Base-by-base conservation (phyloP, 2,797 vertebrate species). In the Scomberomorus guttatus region DNA sequence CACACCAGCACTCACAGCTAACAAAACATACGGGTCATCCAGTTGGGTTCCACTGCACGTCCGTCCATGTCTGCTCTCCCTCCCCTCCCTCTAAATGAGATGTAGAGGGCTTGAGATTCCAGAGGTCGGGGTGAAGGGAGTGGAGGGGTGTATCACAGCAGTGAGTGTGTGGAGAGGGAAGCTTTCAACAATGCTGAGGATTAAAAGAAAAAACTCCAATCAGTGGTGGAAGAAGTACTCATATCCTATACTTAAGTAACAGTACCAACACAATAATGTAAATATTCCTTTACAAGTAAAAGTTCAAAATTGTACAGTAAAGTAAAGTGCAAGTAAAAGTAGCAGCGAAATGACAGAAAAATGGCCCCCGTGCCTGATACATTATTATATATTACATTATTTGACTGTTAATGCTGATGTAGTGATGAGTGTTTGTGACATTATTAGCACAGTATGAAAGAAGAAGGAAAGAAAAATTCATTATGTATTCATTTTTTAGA, bases 1-100 rank as follows among this genome's bases (percentile, higher is more conserved):
- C 87, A 84, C 86, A 78, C 62, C 86, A 73, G 81, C 22, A 12
- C 63, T 79, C 91, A 84, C 89, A 94, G 93, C 92, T 91, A 89
- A 88, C 87, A 87, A 90, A 92, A 92, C 80, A 93, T 89, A 82
- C 54, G 22, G 61, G 59, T 77, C 76, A 65, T 71, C 78, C 85
- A 79, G 79, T 51, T 69, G 68, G 80, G 73, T 72, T 80, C 75
- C 80, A 44, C 37, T 27, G 62, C 89, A 82, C 58, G 67, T 83
- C 83, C 11, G 50, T 73, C 76, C 57, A 67, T 37, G 58, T 63
- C 66, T 77, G 64, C 57, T 64, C 77, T 73, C 55, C 72, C 77
- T 77, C 73, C 48, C 48, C n/a, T 70, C 71, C 50, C 34, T 72
- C 80, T 80, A 69, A 84, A 88, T 70, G 63, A 85, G 78, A 79